Percentiles rank a stretch among this genome's conserved stretches.
Evolutionary conservation across 2,888 invertebrate species (phyloP).

Genomic region (Agrochola macilenta): DNA sequence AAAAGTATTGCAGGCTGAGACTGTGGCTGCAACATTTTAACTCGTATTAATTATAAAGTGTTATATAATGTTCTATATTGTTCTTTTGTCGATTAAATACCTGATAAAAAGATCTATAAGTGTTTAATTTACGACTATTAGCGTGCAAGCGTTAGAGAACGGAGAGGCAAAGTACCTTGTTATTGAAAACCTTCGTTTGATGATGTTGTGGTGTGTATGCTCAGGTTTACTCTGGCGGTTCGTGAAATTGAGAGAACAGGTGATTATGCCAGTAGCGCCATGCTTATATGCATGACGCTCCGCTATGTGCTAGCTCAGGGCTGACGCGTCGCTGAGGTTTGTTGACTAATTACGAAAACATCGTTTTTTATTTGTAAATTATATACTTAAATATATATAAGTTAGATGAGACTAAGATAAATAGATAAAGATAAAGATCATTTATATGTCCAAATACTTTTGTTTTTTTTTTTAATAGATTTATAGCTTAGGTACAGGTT

Average conservation of each 20-base stretch:
- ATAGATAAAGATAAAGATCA: no score
- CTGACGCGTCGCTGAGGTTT: background rate
- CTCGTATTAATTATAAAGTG: no score
- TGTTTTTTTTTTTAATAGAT: no score
- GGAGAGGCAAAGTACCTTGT: background rate
- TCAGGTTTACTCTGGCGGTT: conserved; percentile 14
- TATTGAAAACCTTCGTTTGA: conserved; percentile 23
- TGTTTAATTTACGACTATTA: background rate
- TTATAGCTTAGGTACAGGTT: background rate
- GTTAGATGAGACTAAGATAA: no score
- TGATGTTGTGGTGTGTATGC: conserved; percentile 19
- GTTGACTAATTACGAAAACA: background rate
- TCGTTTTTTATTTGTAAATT: background rate
- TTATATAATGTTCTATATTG: no score
- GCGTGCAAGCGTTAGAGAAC: background rate
- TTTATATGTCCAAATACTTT: no score
- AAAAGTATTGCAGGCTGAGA: no score
- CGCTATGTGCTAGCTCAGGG: conserved; percentile 34
- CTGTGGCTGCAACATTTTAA: no score
- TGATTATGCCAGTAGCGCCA: conserved; percentile 48
- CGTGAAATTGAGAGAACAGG: conserved; percentile 55
- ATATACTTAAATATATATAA: no score
- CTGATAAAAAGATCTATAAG: background rate
- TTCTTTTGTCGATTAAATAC: background rate
- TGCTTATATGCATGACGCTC: conserved; percentile 21